A percentile compares a stretch with the other conserved stretches of the same genome.
Evolutionary conservation across 2,797 vertebrate species (phyloP).

Genomic region (Chloroceryle amazona): DNA sequence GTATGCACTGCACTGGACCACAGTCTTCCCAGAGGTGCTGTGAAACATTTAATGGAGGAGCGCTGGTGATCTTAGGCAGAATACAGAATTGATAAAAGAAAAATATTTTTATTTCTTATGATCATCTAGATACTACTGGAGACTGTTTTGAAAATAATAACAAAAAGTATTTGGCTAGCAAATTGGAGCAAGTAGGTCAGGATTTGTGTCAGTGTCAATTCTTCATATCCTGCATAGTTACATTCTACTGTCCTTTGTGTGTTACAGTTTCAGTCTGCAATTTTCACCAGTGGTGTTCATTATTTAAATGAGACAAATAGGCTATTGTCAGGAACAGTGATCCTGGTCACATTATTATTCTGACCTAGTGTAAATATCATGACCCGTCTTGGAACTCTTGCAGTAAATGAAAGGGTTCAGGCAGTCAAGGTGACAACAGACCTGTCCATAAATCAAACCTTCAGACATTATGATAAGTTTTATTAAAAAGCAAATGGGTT

Average conservation of each 20-base stretch:
- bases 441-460: slow-evolving; percentile 84
- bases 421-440: slow-evolving; percentile 79
- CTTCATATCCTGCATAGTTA: not conserved
- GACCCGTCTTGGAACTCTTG: slow-evolving; percentile 81
- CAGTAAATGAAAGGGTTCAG: slow-evolving; percentile 82
- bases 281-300: slow-evolving; percentile 84
- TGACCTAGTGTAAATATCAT: slow-evolving; percentile 88
- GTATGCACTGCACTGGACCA: not conserved
- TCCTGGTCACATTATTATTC: slow-evolving; percentile 81
- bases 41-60: accelerated
- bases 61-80: not conserved
- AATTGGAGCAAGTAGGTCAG: not conserved
- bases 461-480: slow-evolving; percentile 81
- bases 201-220: not conserved
- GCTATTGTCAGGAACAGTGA: slow-evolving; percentile 80
- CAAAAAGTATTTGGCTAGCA: not conserved
- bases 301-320: slow-evolving; percentile 92
- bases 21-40: not conserved
- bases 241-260: not conserved
- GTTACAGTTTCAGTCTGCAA: slow-evolving; percentile 70
- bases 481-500: slow-evolving; percentile 81
- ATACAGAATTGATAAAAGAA: not conserved
- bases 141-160: not conserved
- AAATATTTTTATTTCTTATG: not conserved
- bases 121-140: not conserved